Evolutionary conservation across 2,888 invertebrate genomes (phyloP).

Genomic region (Elaeidobius kamerunicus): DNA sequence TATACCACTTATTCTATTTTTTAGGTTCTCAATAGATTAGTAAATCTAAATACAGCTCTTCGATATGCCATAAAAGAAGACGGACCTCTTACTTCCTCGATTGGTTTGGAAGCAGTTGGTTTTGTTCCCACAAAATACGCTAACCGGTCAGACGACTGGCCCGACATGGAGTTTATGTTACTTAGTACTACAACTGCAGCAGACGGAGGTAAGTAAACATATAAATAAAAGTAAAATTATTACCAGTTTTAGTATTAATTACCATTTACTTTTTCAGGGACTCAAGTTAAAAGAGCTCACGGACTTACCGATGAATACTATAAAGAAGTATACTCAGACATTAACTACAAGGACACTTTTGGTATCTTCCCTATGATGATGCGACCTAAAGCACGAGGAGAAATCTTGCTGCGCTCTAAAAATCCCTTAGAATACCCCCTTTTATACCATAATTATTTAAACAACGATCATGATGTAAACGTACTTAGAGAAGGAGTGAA

Average conservation of each 20-base stretch:
- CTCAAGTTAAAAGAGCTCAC: conserved; percentile 74
- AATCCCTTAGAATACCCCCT: conserved; percentile 77
- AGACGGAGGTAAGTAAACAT: conserved; percentile 63
- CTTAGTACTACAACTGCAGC: conserved; percentile 78
- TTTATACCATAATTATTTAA: conserved; percentile 88
- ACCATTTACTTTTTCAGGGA: conserved; percentile 25
- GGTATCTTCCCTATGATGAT: conserved; percentile 87
- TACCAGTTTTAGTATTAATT: background rate
- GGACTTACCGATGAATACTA: conserved; percentile 80
- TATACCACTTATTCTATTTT: no score
- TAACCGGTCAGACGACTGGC: conserved; percentile 84
- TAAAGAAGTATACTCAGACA: conserved; percentile 67
- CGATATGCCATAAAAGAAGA: conserved; percentile 83
- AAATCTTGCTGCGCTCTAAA: conserved; percentile 59
- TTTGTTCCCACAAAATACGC: conserved; percentile 89
- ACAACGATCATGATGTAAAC: conserved; percentile 79
- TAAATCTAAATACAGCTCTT: conserved; percentile 78
- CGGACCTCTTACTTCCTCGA: conserved; percentile 81
- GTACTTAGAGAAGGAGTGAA: conserved; percentile 85
- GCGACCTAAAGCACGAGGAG: conserved; percentile 82
- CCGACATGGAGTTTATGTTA: conserved; percentile 89
- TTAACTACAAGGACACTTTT: conserved; percentile 73
- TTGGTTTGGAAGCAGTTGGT: conserved; percentile 80
- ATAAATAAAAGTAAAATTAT: background rate
- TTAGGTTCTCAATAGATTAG: conserved; percentile 54